Conservation (phyloP, 2,797 vertebrate genomes). For the Cygnus olor region DNA sequence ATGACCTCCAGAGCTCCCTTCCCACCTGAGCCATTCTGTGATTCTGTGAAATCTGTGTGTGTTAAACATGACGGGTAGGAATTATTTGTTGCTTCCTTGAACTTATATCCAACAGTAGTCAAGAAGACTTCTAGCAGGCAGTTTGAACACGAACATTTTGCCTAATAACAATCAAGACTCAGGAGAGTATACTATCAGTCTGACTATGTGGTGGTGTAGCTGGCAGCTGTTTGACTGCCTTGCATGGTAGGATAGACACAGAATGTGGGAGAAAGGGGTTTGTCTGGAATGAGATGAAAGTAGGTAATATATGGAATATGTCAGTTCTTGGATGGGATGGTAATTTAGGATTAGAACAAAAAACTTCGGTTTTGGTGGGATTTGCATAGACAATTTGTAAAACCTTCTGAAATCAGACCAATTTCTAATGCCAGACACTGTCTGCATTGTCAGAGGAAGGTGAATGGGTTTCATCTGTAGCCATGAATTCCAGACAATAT, state of each 20-base stretch:
- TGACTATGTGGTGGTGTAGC: neutral
- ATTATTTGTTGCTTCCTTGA: neutral
- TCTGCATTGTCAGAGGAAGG: neutral
- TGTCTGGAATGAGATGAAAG: neutral
- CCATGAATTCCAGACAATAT: neutral
- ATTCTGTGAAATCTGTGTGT: neutral
- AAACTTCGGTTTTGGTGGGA: neutral
- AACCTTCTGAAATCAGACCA: neutral
- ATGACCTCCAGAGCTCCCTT: neutral
- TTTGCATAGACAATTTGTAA: neutral
- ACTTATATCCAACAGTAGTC: neutral
- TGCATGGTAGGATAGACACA: neutral
- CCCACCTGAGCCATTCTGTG: neutral
- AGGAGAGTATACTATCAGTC: neutral
- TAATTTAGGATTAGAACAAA: neutral
- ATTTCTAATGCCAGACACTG: neutral
- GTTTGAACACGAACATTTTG: neutral
- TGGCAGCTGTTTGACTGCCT: neutral
- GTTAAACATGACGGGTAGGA: neutral
- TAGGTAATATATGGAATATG: neutral
- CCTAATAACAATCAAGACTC: neutral
- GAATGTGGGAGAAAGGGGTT: neutral
- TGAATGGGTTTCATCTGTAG: neutral
- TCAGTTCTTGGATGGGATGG: neutral
- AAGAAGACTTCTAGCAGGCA: neutral